Conservation (phyloP, 2,797 vertebrate species). For the Mormyrops attenuatus region DNA sequence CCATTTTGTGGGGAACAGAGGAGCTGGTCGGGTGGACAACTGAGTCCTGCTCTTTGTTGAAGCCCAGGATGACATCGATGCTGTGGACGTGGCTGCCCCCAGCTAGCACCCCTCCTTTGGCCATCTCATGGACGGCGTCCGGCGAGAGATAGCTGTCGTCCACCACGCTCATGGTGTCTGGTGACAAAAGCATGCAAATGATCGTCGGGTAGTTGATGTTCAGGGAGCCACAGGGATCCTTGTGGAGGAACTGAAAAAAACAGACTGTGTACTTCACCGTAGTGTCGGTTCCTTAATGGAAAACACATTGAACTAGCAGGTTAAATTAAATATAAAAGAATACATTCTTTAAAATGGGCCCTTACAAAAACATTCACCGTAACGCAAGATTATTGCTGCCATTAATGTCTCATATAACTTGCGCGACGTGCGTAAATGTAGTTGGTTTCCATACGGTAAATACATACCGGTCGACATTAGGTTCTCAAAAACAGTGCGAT, state of each 20-base stretch:
- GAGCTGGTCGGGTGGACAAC: conserved; percentile 52
- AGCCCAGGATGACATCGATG: conserved; percentile 72
- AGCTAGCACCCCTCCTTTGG: conserved; percentile 58
- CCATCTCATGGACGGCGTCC: conserved; percentile 64
- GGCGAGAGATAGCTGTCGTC: conserved; percentile 61
- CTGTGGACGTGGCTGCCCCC: conserved; percentile 63
- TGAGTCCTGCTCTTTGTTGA: conserved; percentile 70
- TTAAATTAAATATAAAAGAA: neutral
- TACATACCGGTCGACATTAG: neutral
- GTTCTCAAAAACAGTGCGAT: neutral
- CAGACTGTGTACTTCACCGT: neutral
- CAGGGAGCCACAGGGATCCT: neutral
- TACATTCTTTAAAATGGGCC: neutral
- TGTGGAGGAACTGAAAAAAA: neutral
- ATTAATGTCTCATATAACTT: neutral
- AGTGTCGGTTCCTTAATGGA: conserved; percentile 1
- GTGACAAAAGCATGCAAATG: conserved; percentile 71
- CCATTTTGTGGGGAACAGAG: conserved; percentile 47
- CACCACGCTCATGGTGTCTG: conserved; percentile 68
- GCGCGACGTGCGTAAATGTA: neutral
- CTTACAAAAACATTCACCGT: neutral
- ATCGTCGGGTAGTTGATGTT: neutral
- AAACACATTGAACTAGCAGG: neutral
- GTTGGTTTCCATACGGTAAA: neutral
- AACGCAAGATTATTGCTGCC: neutral